A percentile compares a stretch with the other conserved stretches of the same genome.
Evolutionary conservation across 2,888 invertebrate species (phyloP).

Genomic region (Laspeyria flexula): DNA sequence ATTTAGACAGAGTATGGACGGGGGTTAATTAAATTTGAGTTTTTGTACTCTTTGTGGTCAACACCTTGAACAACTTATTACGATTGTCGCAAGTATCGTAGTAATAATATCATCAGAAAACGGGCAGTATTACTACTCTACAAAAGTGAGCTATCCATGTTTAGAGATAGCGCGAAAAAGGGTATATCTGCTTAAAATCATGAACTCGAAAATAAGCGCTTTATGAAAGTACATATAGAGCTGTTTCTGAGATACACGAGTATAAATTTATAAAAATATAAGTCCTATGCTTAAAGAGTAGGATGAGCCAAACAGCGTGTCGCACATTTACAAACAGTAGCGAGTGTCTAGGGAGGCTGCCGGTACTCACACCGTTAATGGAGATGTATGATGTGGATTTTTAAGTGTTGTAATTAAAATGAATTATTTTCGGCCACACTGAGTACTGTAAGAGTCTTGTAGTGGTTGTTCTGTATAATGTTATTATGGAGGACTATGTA

Average conservation of each 20-base stretch:
- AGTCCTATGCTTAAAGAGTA: conserved; percentile 22
- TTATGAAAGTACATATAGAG: too few species aligned
- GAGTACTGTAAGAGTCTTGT: conserved; percentile 17
- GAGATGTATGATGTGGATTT: conserved; percentile 57
- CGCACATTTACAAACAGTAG: conserved; percentile 30
- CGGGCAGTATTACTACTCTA: too few species aligned
- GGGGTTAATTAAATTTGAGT: conserved; percentile 1
- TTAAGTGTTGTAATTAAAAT: conserved; percentile 55
- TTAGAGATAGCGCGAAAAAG: too few species aligned
- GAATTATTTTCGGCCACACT: conserved; percentile 30
- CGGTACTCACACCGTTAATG: conserved; percentile 47
- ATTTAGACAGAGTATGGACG: background rate
- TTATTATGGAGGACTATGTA: background rate
- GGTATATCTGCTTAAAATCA: too few species aligned
- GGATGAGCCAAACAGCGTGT: conserved; percentile 26
- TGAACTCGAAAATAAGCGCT: too few species aligned
- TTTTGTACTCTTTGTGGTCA: background rate
- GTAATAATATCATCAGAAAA: too few species aligned
- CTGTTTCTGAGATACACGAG: too few species aligned
- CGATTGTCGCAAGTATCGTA: too few species aligned
- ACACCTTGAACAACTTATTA: too few species aligned
- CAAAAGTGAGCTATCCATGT: too few species aligned
- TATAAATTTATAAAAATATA: background rate
- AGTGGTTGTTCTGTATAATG: background rate
- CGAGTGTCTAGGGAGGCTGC: conserved; percentile 30